phyloP scores from a whole-genome alignment of 2,113 vertebrate genomes.

The Phasianus colchicus region DNA sequence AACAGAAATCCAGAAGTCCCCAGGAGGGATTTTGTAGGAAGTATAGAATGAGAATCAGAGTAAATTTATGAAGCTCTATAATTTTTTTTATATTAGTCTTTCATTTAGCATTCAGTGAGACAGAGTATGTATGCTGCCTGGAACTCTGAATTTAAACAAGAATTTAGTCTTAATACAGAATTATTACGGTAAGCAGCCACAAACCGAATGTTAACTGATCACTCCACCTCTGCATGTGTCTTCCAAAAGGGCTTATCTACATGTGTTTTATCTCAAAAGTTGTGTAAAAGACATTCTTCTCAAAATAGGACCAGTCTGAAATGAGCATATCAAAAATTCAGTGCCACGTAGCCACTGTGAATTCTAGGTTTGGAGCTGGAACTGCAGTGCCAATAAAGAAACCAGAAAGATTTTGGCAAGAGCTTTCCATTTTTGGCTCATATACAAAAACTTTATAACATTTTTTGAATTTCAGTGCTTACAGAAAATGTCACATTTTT shows the following conservation, averaged over 20 bases:
- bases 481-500: neutral
- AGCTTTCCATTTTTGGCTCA: neutral
- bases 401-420: neutral
- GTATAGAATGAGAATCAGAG: slow-evolving; percentile 5
- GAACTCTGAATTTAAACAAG: slow-evolving; percentile 57
- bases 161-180: slow-evolving; percentile 60
- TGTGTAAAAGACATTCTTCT: neutral
- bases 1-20: neutral
- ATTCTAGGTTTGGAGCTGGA: slow-evolving; percentile 4
- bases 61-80: slow-evolving; percentile 1
- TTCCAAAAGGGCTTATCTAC: slow-evolving; percentile 28
- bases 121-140: slow-evolving; percentile 15
- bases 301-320: slow-evolving; percentile 3
- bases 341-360: neutral
- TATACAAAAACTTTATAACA: neutral
- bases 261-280: slow-evolving; percentile 16
- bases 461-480: neutral
- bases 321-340: slow-evolving; percentile 21
- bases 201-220: slow-evolving; percentile 28
- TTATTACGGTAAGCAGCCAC: slow-evolving; percentile 8
- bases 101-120: slow-evolving; percentile 46
- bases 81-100: slow-evolving; percentile 46
- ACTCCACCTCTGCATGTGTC: neutral
- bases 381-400: neutral
- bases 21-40: neutral